These are phyloP conservation scores for Leucopsar rothschildi DNA, from an alignment of 2,113 vertebrate genomes.

Conservation along the genomic window DNA sequence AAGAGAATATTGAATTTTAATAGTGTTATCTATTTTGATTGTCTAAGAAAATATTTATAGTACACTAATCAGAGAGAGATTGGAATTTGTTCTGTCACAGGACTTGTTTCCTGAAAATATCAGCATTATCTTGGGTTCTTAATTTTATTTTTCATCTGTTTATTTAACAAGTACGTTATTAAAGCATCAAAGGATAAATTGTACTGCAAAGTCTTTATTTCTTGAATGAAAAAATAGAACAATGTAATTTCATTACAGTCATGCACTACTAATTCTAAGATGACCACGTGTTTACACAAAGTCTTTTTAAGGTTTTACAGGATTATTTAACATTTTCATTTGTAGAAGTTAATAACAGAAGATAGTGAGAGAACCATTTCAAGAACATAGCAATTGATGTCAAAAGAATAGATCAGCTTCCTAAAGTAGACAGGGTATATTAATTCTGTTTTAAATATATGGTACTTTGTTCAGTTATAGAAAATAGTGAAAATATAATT, in stretches of 20 bases:
- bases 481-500: not conserved
- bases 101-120: not conserved
- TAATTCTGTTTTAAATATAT: not conserved
- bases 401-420: not conserved
- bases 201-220: not conserved
- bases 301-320: not conserved
- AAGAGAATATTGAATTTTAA: constrained; percentile 71
- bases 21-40: constrained; percentile 71
- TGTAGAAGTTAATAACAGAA: not conserved
- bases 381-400: not conserved
- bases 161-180: not conserved
- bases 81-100: not conserved
- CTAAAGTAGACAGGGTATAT: not conserved
- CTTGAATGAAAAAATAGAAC: not conserved
- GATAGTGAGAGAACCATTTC: not conserved
- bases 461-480: not conserved
- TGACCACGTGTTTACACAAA: not conserved
- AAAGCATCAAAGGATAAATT: not conserved
- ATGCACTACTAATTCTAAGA: not conserved
- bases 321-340: not conserved
- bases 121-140: not conserved
- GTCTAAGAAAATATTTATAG: constrained; percentile 43
- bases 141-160: not conserved
- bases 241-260: not conserved
- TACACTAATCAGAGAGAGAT: not conserved